phyloP scores from a whole-genome alignment of 2,888 invertebrate species.

The Coenonympha glycerion region DNA sequence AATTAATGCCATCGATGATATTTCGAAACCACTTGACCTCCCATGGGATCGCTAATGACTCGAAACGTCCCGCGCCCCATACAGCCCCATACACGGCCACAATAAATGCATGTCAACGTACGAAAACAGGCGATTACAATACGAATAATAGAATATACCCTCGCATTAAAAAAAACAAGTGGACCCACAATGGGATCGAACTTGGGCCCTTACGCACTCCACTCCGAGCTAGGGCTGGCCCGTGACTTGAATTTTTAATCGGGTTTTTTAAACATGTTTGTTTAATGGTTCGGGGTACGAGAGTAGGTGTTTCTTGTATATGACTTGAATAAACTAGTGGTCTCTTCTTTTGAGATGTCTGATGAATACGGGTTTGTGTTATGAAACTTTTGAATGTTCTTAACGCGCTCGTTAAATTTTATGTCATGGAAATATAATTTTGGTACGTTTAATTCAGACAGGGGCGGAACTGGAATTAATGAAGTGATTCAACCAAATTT shows the following conservation, averaged over 20 bases:
- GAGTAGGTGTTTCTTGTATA: conserved; percentile 25
- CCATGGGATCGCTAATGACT: conserved; percentile 53
- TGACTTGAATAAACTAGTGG: conserved; percentile 22
- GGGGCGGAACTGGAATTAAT: too few relatives aligned
- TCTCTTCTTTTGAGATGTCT: conserved; percentile 14
- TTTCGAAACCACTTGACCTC: conserved; percentile 46
- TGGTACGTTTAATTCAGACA: too few relatives aligned
- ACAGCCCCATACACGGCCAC: conserved; percentile 25
- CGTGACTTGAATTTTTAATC: conserved; percentile 57
- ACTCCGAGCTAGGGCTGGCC: conserved; percentile 52
- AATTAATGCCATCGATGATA: conserved; percentile 19
- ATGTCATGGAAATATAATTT: too few relatives aligned
- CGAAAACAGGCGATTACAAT: conserved; percentile 59
- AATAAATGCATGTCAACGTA: conserved; percentile 63
- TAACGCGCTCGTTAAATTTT: too few relatives aligned
- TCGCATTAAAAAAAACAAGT: conserved; percentile 71
- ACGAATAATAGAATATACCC: conserved; percentile 72
- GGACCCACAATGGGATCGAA: conserved; percentile 68
- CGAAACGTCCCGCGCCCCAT: conserved; percentile 38
- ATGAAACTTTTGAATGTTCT: not conserved
- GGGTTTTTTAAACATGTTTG: conserved; percentile 31
- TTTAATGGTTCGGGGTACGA: conserved; percentile 19
- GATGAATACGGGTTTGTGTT: conserved; percentile 4
- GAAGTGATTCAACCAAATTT: too few relatives aligned
- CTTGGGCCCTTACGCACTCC: conserved; percentile 54